phyloP scores from a whole-genome alignment of 2,797 vertebrate species.

The Geotrypetes seraphini region DNA sequence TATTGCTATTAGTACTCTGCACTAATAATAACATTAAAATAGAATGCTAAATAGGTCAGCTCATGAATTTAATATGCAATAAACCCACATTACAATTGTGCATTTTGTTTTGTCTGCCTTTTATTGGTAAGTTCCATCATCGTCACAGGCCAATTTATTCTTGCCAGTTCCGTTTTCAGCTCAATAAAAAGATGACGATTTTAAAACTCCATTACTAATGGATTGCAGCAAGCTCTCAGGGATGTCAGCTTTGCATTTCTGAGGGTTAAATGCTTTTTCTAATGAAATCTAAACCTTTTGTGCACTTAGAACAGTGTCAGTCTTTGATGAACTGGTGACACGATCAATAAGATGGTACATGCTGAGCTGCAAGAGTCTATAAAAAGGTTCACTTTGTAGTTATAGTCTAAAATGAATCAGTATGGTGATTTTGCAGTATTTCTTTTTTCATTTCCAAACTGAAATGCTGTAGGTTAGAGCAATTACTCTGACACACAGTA shows the following conservation, averaged over 20 bases:
- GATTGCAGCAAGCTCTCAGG: slow-evolving; percentile 11
- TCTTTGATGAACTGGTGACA: slow-evolving; percentile 29
- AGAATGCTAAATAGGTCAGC: not conserved
- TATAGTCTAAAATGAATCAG: no score
- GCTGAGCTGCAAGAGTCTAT: slow-evolving; percentile 15
- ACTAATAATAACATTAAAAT: no score
- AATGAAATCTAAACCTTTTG: slow-evolving; percentile 15
- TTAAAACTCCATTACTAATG: slow-evolving; percentile 20
- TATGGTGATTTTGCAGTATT: slow-evolving; percentile 48
- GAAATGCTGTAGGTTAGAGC: slow-evolving; percentile 44
- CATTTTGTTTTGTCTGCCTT: not conserved
- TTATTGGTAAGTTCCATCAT: not conserved
- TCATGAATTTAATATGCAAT: not conserved
- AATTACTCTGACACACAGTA: slow-evolving; percentile 61
- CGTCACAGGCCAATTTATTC: slow-evolving; percentile 14
- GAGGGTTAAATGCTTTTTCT: slow-evolving; percentile 28
- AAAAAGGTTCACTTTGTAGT: no score
- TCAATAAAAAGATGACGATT: slow-evolving; percentile 17
- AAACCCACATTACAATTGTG: not conserved
- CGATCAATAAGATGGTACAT: slow-evolving; percentile 35
- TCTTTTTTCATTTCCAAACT: slow-evolving; percentile 41
- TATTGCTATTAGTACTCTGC: no score
- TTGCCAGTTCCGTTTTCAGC: slow-evolving; percentile 14
- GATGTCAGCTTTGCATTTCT: slow-evolving; percentile 20
- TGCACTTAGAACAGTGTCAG: slow-evolving; percentile 8